phyloP scores from a whole-genome alignment of 2,797 vertebrate genomes.

The Helarctos malayanus region DNA sequence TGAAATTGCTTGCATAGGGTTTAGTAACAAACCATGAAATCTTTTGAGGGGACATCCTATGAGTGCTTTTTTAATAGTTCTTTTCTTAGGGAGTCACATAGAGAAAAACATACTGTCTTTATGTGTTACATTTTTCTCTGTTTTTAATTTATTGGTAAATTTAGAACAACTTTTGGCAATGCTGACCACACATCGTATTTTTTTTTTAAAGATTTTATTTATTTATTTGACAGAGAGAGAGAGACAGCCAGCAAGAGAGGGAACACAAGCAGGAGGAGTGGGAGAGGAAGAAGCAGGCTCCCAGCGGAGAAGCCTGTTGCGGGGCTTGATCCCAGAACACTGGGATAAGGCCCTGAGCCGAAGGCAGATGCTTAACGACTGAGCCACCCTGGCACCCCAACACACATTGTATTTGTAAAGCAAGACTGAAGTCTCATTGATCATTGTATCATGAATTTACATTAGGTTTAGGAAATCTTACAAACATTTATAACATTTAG shows the following conservation, averaged over 20 bases:
- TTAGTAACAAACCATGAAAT: conserved; percentile 12
- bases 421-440: conserved; percentile 51
- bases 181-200: conserved; percentile 49
- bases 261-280: too few species aligned
- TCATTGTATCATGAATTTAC: conserved; percentile 75
- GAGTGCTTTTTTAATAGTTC: conserved; percentile 25
- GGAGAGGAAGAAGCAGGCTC: too few species aligned
- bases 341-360: too few species aligned
- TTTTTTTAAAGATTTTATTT: too few species aligned
- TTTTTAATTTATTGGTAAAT: conserved; percentile 31
- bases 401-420: conserved; percentile 56
- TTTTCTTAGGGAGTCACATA: not conserved
- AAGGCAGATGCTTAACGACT: too few species aligned
- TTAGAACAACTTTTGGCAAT: conserved; percentile 59
- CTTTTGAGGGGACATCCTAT: conserved; percentile 42
- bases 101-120: not conserved
- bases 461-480: conserved; percentile 66
- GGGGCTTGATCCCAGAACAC: too few species aligned
- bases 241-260: too few species aligned
- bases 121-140: conserved; percentile 44
- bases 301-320: too few species aligned
- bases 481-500: conserved; percentile 71
- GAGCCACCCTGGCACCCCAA: too few species aligned
- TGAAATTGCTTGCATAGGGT: not conserved
- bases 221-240: too few species aligned